Percentiles rank a stretch among this genome's conserved stretches.
Conservation (phyloP, 2,113 vertebrate genomes). For the Cercopithecus mona region DNA sequence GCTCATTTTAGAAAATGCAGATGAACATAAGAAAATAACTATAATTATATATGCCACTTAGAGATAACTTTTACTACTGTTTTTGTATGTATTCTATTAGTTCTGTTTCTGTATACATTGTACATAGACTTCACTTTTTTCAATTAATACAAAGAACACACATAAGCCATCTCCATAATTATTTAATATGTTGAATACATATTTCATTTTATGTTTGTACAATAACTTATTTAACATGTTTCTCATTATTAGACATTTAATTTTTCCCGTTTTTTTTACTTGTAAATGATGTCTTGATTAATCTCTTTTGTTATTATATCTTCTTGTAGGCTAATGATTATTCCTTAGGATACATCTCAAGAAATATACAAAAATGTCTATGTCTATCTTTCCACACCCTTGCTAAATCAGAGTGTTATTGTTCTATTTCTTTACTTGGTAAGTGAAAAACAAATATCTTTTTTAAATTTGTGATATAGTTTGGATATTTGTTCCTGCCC, state of each 20-base stretch:
- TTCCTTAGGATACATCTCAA: neutral
- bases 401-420: neutral
- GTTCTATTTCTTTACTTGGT: neutral
- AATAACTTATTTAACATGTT: slow-evolving; percentile 2
- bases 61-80: neutral
- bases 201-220: neutral
- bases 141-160: neutral
- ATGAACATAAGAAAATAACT: neutral
- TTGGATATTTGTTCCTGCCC: too few relatives aligned
- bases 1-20: neutral
- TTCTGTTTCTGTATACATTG: neutral
- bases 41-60: neutral
- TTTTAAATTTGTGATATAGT: neutral
- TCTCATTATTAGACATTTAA: neutral
- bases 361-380: neutral
- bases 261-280: neutral
- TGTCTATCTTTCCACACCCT: neutral
- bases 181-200: neutral
- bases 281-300: neutral
- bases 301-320: neutral
- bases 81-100: neutral
- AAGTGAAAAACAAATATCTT: neutral
- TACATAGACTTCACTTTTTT: neutral
- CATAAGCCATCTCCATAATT: neutral
- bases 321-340: neutral